Conservation (phyloP, 1,140 invertebrate genomes). For the Eufriesea mexicana region DNA sequence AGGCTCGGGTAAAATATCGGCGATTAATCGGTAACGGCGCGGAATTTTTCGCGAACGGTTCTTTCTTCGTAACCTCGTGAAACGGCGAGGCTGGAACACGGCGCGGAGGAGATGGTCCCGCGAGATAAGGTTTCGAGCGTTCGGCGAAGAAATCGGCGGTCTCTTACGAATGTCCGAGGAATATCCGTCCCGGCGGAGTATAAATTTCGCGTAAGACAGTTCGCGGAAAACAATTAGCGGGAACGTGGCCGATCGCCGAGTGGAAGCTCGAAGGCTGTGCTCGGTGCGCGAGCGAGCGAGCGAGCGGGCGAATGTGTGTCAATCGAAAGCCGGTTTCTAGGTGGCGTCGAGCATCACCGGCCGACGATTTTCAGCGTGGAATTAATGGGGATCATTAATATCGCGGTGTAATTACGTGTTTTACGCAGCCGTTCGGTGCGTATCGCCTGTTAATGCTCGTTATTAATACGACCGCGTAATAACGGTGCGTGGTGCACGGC, state of each 20-base stretch:
- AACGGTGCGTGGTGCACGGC: conserved; percentile 4
- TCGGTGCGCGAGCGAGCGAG: neutral
- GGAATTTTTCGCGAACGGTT: conserved; percentile 37
- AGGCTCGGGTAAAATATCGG: conserved; percentile 22
- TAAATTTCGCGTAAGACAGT: conserved; percentile 16
- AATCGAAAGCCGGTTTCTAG: conserved; percentile 66
- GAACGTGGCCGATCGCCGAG: neutral
- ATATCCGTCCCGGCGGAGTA: conserved; percentile 8
- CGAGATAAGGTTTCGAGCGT: neutral
- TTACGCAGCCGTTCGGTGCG: neutral
- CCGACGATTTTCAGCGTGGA: conserved; percentile 42
- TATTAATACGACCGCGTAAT: conserved; percentile 40
- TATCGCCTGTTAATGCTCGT: conserved; percentile 20
- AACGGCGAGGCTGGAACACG: too few species aligned
- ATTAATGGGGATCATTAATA: conserved; percentile 47
- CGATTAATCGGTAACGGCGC: conserved; percentile 34
- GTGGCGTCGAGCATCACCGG: conserved; percentile 43
- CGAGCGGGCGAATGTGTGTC: conserved; percentile 52
- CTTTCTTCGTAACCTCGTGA: neutral
- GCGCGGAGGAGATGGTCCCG: too few species aligned
- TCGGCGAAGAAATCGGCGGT: neutral
- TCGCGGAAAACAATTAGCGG: conserved; percentile 42
- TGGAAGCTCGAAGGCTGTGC: neutral
- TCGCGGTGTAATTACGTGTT: conserved; percentile 36
- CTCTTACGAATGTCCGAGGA: neutral